Evolutionary conservation across 2,888 invertebrate species (phyloP), one percentile per base, ranked within the genome.

Genomic region (Cantharis rustica): DNA sequence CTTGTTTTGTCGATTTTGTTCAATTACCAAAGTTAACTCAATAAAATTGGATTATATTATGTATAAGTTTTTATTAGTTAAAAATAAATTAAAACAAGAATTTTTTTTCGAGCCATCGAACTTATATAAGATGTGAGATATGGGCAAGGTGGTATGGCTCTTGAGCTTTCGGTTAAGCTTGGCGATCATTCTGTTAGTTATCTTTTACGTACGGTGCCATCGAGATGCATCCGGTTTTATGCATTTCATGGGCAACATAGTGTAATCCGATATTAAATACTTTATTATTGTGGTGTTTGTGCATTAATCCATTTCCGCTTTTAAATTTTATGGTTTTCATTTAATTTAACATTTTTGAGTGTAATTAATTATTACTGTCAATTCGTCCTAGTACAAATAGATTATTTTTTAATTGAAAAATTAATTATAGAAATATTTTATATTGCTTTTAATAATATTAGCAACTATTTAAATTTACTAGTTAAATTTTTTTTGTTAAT

Each of bases 61-160:
- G 5, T 16, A 16, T 16, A 16, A 15, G 16, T 11, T 63, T 64
- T 64, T 64, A 17, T 64, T 13, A 10, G 11, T 15, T n/a, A 20
- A 64, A 20, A 64, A 64, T n/a, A 66, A 66, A 20, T 17, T 13
- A 20, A 66, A n/a, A 66, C 13, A 66, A 66, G 64, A 64, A 23
- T 10, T 20, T 66, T 27, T 16, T 20, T 17, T 20, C 64, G 63
- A 17, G 16, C 20, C 23, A 16, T 66, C 17, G 68, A 47, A 66
- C 47, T 72, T 20, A 16, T 27, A 27, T 63, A 20, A 72, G 66
- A 66, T 72, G 72, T 72, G 72, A 72, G 64, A 72, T 72, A 72
- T 72, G 72, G 16, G 47, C 47, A 26, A 72, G 68, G 72, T 72
- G 72, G 72, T 72, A 66, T 61, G 64, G 63, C 47, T 64, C 27